phyloP scores from a whole-genome alignment of 2,797 vertebrate species.

The Parambassis ranga region DNA sequence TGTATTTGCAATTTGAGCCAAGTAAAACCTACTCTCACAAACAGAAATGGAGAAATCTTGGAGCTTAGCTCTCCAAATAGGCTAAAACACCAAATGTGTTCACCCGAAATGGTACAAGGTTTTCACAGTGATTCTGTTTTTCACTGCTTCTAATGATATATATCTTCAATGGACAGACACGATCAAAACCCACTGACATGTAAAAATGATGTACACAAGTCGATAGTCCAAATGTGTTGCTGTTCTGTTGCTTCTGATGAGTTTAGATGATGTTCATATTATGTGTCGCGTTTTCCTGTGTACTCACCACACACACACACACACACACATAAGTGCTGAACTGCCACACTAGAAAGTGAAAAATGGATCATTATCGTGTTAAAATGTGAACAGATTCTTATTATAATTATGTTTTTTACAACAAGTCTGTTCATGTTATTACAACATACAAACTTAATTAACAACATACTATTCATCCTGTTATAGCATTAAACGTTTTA shows the following conservation, averaged over 20 bases:
- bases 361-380: no score
- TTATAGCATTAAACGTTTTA: no score
- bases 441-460: no score
- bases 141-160: neutral
- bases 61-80: neutral
- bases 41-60: neutral
- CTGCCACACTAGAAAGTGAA: no score
- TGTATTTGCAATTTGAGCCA: slow-evolving; percentile 12
- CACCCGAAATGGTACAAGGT: neutral
- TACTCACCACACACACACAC: no score
- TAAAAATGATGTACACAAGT: slow-evolving; percentile 29
- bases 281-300: neutral
- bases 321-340: no score
- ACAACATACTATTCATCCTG: no score
- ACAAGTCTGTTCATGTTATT: no score
- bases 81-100: neutral
- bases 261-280: neutral
- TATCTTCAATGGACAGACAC: neutral
- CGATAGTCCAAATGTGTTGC: neutral
- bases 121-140: neutral
- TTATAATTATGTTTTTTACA: no score
- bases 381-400: no score
- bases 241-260: neutral
- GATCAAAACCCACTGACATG: neutral
- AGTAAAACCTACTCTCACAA: neutral